Evolutionary conservation across 1,140 invertebrate genomes (phyloP), one percentile per base, ranked within the genome.

Genomic region (Lysiphlebus fabarum): DNA sequence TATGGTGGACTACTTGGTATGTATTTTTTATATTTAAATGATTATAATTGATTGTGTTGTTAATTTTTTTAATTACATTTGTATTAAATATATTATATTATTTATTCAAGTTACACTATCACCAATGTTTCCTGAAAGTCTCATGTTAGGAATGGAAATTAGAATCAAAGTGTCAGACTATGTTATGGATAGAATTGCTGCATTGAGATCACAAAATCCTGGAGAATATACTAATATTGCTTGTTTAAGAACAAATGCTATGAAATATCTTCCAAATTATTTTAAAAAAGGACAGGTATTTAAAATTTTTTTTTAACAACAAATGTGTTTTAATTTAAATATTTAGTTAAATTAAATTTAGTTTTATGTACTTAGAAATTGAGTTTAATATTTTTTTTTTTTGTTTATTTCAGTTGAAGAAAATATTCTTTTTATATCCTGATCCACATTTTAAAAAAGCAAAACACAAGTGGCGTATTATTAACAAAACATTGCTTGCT

Each of bases 351-450:
- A 58, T 26, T 26, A 40, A n/a, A n/a, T 6, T 56, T 40, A 26
- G 2, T 7, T 47, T 48, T 50, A 6, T 7, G 53, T 59, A 48
- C 53, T 47, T 36, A 12, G 50, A 34, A n/a, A 6, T 12, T 11
- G 8, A 36, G 26, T 61, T 62, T 63, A 59, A 62, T 56, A 36
- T 51, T 37, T n/a, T 43, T 26, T 36, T 4, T 58, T 66, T 64
- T 65, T 66, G 65, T 70, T 59, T 68, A 62, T 84, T 86, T 65
- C 83, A 99, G 89, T 80, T 99, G 11, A 88, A 89, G 62, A 99
- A 99, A 82, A 96, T 99, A 88, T 99, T 99, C 79, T 99, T 99
- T 74, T 81, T 99, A n/a, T 99, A 98, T 78, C 98, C 98, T 36
- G 98, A 99, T 84, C 98, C 98, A 41, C 98, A 99, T 83, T 99